Evolutionary conservation across 2,888 invertebrate genomes (phyloP), one percentile per base, ranked within the genome.

Genomic region (Tricholauxania praeusta): DNA sequence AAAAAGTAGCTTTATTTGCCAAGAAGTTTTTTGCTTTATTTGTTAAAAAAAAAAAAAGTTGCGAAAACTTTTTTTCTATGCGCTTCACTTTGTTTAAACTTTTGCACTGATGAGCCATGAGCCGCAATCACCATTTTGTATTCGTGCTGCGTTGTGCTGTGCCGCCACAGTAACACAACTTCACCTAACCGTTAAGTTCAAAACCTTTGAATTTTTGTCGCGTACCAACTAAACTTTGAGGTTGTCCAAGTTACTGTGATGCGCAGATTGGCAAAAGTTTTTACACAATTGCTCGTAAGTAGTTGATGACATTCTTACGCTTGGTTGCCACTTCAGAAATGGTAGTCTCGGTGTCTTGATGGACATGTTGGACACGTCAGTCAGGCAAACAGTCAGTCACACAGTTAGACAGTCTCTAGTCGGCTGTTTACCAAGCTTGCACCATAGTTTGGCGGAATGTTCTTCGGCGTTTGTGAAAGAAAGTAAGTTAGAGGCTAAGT

Each of bases 111-210:
- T 51, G 49, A 64, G 81, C 79, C 79, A 79, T 77, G 77, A 79
- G 39, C 39, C 79, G 79, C 79, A 83, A 83, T 83, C 81, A 81
- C 75, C 74, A 78, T 79, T 79, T 79, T 78, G 76, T 69, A 68
- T 62, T 75, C 66, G 55, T 39, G 32, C 65, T 53, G 64, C 79
- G 76, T 70, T 76, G 77, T 72, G 52, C 49, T 48, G 60, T 66
- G 49, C 48, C 53, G 57, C 28, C 39, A 47, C 59, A 57, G n/a
- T 28, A 14, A 60, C 12, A 17, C 19, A 52, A 62, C 19, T 57
- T 53, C 60, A 63, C 48, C 60, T 60, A 63, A 51, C 70, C 19
- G 51, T 72, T 62, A 22, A 59, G 66, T 67, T 68, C 49, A 53
- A 75, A 71, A 59, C 4, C 52, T 69, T 74, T 74, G 49, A 53